Conservation (phyloP, 2,113 vertebrate genomes). For the Entomyzon cyanotis region DNA sequence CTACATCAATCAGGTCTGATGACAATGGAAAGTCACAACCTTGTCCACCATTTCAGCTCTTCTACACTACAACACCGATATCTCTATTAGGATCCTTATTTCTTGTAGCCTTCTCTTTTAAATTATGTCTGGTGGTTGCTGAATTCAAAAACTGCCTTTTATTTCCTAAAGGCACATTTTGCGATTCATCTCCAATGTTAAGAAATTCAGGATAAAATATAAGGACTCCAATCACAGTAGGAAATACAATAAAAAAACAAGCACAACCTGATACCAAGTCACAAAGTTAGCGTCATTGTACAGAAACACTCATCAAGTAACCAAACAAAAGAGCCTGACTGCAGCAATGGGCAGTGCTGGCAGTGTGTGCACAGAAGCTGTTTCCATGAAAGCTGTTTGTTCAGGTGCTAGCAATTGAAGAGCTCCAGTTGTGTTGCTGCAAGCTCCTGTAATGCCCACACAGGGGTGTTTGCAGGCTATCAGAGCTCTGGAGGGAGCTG, state of each 20-base stretch:
- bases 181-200: conserved; percentile 50
- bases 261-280: neutral
- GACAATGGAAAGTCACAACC: neutral
- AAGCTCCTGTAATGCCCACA: neutral
- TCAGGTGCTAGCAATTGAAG: conserved; percentile 29
- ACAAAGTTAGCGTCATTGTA: neutral
- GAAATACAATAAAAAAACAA: neutral
- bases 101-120: conserved; percentile 48
- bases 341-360: neutral
- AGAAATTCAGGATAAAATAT: neutral
- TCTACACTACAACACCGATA: neutral
- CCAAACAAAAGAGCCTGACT: neutral
- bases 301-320: neutral
- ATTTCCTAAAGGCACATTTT: conserved; percentile 37
- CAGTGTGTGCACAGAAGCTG: neutral
- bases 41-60: neutral
- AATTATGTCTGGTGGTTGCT: conserved; percentile 33
- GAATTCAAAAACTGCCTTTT: conserved; percentile 31
- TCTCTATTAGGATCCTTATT: conserved; percentile 17
- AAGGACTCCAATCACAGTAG: neutral
- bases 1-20: neutral
- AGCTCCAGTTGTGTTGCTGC: neutral
- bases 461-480: neutral
- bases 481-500: conserved; percentile 46
- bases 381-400: conserved; percentile 23